Percentiles rank a stretch among this genome's conserved stretches.
These are phyloP conservation scores for Tachystola acroxantha DNA, from an alignment of 2,888 invertebrate species.

Conservation along the genomic window DNA sequence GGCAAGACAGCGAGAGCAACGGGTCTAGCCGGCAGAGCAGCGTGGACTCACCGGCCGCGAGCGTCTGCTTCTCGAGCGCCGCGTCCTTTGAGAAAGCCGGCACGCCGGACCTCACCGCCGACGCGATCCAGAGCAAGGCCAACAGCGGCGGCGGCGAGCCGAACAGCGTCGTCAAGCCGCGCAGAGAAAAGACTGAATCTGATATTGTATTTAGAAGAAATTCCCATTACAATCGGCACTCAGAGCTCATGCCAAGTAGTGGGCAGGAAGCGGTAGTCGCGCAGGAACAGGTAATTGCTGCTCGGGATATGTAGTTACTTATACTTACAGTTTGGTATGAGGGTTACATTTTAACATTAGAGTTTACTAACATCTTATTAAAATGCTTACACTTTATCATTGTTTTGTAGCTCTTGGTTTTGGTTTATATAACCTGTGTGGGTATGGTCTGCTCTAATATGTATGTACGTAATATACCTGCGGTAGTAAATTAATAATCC, in stretches of 20 bases:
- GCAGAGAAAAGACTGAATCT: conserved; percentile 93
- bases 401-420: conserved; percentile 42
- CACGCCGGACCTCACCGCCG: conserved; percentile 58
- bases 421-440: conserved; percentile 40
- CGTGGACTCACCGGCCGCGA: conserved; percentile 63
- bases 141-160: conserved; percentile 42
- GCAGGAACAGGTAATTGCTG: conserved; percentile 72
- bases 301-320: conserved; percentile 68
- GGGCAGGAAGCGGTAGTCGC: conserved; percentile 78
- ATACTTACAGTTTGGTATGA: conserved; percentile 64
- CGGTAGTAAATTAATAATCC: conserved; percentile 1
- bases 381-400: conserved; percentile 39
- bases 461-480: conserved; percentile 4
- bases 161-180: conserved; percentile 78
- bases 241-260: conserved; percentile 55
- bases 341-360: conserved; percentile 62
- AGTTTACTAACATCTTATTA: conserved; percentile 48
- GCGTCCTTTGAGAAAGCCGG: conserved; percentile 55
- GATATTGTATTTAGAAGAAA: conserved; percentile 86
- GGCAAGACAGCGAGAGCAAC: conserved; percentile 55
- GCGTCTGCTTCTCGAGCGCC: conserved; percentile 52
- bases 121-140: conserved; percentile 45
- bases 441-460: conserved; percentile 31
- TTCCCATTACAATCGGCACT: conserved; percentile 65
- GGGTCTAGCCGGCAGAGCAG: conserved; percentile 61